Percentiles rank a stretch among this genome's conserved stretches.
These are phyloP conservation scores for Willowsia nigromaculata DNA, from an alignment of 2,888 invertebrate species.

Conservation along the genomic window DNA sequence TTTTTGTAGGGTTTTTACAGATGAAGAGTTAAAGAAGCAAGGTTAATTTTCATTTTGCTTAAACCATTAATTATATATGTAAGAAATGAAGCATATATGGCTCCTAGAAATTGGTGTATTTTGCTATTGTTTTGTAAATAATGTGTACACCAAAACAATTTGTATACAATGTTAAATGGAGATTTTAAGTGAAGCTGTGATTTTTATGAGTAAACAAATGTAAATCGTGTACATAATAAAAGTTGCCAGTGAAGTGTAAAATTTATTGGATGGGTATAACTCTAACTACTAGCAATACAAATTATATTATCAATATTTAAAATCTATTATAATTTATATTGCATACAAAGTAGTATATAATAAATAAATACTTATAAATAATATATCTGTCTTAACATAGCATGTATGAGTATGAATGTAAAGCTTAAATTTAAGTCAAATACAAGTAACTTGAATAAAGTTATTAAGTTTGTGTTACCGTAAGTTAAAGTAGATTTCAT, in stretches of 20 bases:
- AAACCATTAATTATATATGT: neutral
- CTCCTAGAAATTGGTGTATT: neutral
- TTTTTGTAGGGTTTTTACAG: neutral
- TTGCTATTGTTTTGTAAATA: neutral
- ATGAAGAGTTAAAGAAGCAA: neutral
- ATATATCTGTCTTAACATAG: neutral
- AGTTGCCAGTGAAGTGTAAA: neutral
- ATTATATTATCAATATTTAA: neutral
- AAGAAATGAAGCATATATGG: neutral
- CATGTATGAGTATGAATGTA: neutral
- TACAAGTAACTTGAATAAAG: neutral
- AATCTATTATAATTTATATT: neutral
- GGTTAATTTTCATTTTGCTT: neutral
- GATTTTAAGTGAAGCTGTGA: slow-evolving; percentile 69
- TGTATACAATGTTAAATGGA: slow-evolving; percentile 67
- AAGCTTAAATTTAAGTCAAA: neutral
- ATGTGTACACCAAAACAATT: slow-evolving; percentile 4
- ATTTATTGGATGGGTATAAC: neutral
- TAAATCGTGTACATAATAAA: neutral
- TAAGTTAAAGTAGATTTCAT: neutral
- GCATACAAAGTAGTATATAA: neutral
- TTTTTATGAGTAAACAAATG: slow-evolving; percentile 51
- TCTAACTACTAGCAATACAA: neutral
- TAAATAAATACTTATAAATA: slow-evolving; percentile 17
- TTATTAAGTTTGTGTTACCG: slow-evolving; percentile 18